phyloP scores from a whole-genome alignment of 2,797 vertebrate species.

The Serranus cabrilla region DNA sequence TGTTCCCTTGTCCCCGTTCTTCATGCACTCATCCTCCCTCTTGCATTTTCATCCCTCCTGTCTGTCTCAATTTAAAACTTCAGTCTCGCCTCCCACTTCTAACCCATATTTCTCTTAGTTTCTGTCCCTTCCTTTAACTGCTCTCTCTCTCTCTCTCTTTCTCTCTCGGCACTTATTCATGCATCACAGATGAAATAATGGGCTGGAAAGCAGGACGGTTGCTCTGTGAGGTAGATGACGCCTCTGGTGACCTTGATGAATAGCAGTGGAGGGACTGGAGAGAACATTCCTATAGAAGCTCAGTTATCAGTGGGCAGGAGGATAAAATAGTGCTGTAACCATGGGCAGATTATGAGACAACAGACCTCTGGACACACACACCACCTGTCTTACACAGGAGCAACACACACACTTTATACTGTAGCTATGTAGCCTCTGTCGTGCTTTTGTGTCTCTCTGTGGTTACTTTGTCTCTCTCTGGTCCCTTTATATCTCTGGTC shows the following conservation, averaged over 20 bases:
- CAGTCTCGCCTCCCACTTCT: conserved; percentile 40
- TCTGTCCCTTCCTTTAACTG: neutral
- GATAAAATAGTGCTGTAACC: neutral
- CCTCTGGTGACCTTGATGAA: conserved; percentile 31
- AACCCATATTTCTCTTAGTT: conserved; percentile 22
- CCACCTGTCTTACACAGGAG: too few relatives aligned
- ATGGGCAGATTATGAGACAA: too few relatives aligned
- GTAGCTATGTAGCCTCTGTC: too few relatives aligned
- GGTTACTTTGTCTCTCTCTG: too few relatives aligned
- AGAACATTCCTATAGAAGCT: neutral
- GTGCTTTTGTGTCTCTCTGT: too few relatives aligned
- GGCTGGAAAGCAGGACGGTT: conserved; percentile 22
- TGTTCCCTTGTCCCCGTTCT: conserved; percentile 33
- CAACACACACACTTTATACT: too few relatives aligned
- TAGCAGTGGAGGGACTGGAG: conserved; percentile 1
- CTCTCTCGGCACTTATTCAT: conserved; percentile 21
- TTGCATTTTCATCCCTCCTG: conserved; percentile 35
- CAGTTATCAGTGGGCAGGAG: neutral
- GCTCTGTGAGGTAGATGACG: conserved; percentile 15
- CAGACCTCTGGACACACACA: too few relatives aligned
- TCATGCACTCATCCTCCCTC: conserved; percentile 21
- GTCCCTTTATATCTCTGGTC: too few relatives aligned
- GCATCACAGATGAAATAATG: conserved; percentile 41
- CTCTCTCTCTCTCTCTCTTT: conserved; percentile 11
- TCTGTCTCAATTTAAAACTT: conserved; percentile 55